Evolutionary conservation across 2,113 vertebrate species (phyloP).

Genomic region (Spea bombifrons): DNA sequence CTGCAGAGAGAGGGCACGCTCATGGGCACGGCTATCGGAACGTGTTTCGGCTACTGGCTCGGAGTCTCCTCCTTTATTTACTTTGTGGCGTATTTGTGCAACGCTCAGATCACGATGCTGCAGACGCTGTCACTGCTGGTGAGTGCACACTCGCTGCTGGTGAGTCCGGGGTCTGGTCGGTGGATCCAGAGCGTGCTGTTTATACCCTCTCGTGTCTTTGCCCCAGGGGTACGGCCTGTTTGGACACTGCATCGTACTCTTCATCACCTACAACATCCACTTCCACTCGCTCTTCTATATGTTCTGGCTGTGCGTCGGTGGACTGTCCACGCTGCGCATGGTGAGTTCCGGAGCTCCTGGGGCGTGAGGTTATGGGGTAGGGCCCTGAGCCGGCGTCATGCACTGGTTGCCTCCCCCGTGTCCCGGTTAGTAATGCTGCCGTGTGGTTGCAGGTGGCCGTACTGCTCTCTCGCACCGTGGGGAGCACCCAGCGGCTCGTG

Average conservation of each 20-base stretch:
- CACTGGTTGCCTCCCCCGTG: too few species aligned
- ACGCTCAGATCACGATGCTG: slow-evolving; percentile 95
- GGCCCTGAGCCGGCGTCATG: too few species aligned
- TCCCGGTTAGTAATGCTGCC: too few species aligned
- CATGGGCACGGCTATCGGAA: slow-evolving; percentile 98
- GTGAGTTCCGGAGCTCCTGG: slow-evolving; percentile 61
- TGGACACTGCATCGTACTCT: slow-evolving; percentile 89
- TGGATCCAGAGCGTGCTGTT: too few species aligned
- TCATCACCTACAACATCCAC: slow-evolving; percentile 94
- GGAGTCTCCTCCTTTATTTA: slow-evolving; percentile 92
- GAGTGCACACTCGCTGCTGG: slow-evolving; percentile 77
- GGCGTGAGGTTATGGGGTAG: too few species aligned
- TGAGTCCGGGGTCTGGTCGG: slow-evolving; percentile 55
- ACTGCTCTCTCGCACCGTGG: slow-evolving; percentile 87
- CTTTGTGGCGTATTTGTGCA: slow-evolving; percentile 93
- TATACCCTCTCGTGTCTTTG: slow-evolving; percentile 29
- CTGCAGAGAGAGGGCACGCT: slow-evolving; percentile 92
- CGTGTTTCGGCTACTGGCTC: slow-evolving; percentile 97
- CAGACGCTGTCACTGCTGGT: slow-evolving; percentile 93
- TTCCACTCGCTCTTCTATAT: slow-evolving; percentile 95
- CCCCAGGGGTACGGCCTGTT: slow-evolving; percentile 93
- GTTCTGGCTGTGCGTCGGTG: slow-evolving; percentile 88
- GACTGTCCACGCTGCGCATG: slow-evolving; percentile 92
- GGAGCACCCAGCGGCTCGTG: slow-evolving; percentile 87
- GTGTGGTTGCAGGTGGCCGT: slow-evolving; percentile 75